These are phyloP conservation scores for Eufriesea mexicana DNA, from an alignment of 1,140 invertebrate species.

Conservation along the genomic window DNA sequence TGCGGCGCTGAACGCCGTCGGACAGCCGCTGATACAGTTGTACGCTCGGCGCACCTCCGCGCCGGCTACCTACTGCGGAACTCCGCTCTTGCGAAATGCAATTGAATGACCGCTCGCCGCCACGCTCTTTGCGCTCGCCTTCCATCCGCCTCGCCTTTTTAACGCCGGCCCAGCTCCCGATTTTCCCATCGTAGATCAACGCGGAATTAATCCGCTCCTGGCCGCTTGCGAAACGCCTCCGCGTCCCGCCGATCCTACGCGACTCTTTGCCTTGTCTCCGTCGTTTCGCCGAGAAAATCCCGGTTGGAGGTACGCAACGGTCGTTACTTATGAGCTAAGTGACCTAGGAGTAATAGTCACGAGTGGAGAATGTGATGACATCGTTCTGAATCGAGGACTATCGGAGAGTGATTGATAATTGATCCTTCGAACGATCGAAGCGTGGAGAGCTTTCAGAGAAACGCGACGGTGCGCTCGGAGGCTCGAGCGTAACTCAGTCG, in stretches of 20 bases:
- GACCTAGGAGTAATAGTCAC: too few species aligned
- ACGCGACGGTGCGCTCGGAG: too few species aligned
- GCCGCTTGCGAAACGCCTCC: not conserved
- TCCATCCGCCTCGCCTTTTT: slow-evolving; percentile 16
- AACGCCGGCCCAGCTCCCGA: not conserved
- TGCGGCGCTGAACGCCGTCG: slow-evolving; percentile 15
- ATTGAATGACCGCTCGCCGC: slow-evolving; percentile 47
- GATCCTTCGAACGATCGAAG: too few species aligned
- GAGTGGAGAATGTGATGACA: too few species aligned
- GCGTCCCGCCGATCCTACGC: not conserved
- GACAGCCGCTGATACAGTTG: slow-evolving; percentile 54
- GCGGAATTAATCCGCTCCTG: slow-evolving; percentile 5
- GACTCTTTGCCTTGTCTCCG: too few species aligned
- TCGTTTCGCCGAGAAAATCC: too few species aligned
- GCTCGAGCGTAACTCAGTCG: too few species aligned
- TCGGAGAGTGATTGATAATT: too few species aligned
- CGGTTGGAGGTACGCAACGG: too few species aligned
- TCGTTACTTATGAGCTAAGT: too few species aligned
- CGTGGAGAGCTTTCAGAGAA: too few species aligned
- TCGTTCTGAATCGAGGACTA: too few species aligned
- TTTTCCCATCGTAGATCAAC: slow-evolving; percentile 32
- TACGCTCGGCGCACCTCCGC: slow-evolving; percentile 28
- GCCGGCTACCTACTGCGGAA: slow-evolving; percentile 25
- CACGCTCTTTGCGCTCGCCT: slow-evolving; percentile 10
- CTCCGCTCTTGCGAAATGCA: slow-evolving; percentile 51